Base-by-base conservation (phyloP, 2,113 vertebrate genomes). In the Rallus limicola region DNA sequence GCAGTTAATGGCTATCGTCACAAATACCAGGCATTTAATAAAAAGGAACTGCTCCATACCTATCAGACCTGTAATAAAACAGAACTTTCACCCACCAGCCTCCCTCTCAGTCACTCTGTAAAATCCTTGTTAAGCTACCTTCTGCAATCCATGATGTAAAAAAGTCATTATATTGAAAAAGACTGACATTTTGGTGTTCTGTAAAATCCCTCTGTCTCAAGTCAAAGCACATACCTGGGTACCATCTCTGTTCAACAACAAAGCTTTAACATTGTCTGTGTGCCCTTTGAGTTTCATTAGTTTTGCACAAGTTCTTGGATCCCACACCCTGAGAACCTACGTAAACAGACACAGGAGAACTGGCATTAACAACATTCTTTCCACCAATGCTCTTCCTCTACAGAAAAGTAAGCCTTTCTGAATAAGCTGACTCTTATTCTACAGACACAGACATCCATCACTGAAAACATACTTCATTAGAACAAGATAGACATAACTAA, bases 201-300 rank as follows among this genome's bases (percentile, higher is more conserved):
- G 46, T 26, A 25, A 83, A 86, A 60, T 21, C 13, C 6, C 29
- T 71, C 21, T 56, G 38, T 40, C 36, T 67, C 68, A n/a, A 19
- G 8, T 12, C n/a, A 52, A 76, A 81, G 56, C 13, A 55, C 82
- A 11, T 97, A 99, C 99, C 98, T 99, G 99, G 24, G 99, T 99
- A 72, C 99, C 99, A 28, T 99, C 99, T 95, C 99, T 98, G 98
- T 99, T 99, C 96, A 99, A 90, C 65, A 99, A 94, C 97, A 99
- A 90, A 1, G 99, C 99, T 97, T 99, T 99, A 5, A 99, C 99
- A 1, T 99, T 99, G 97, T 99, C 99, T 0, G 99, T 99, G 98
- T 99, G 99, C 19, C 99, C 99, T 97, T 99, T 99, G 28, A 99
- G 98, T 97, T 99, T 99, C 99, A 99, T 99, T 25, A 99, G 98